Evolutionary conservation across 2,797 vertebrate genomes (phyloP).

Genomic region (Fringilla coelebs): DNA sequence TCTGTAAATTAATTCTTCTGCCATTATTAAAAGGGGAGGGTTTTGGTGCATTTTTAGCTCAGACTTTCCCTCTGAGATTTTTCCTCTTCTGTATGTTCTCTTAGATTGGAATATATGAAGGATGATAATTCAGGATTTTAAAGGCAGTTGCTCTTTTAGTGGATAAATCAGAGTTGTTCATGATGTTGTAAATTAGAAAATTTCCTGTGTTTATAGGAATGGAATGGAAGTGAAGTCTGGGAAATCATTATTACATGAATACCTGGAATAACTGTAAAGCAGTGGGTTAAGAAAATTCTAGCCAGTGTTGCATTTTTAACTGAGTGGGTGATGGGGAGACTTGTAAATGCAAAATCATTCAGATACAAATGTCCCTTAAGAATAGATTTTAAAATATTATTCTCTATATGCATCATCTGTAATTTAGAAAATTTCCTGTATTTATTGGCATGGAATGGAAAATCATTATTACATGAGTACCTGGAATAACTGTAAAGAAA

Average conservation of each 20-base stretch:
- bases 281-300: neutral
- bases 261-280: neutral
- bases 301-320: neutral
- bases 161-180: neutral
- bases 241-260: neutral
- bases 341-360: neutral
- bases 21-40: accelerated
- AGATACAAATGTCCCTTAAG: neutral
- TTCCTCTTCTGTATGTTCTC: neutral
- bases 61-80: neutral
- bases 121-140: neutral
- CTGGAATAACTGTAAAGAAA: neutral
- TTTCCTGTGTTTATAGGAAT: neutral
- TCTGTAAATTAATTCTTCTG: neutral
- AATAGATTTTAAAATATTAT: neutral
- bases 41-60: neutral
- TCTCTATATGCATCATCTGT: neutral
- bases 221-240: neutral
- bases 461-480: neutral
- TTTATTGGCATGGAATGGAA: too few relatives aligned
- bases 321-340: neutral
- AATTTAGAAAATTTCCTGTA: too few relatives aligned
- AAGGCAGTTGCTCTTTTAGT: neutral
- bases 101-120: neutral
- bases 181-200: neutral